Base-by-base conservation (phyloP, 2,113 vertebrate species). In the Neotragus moschatus region DNA sequence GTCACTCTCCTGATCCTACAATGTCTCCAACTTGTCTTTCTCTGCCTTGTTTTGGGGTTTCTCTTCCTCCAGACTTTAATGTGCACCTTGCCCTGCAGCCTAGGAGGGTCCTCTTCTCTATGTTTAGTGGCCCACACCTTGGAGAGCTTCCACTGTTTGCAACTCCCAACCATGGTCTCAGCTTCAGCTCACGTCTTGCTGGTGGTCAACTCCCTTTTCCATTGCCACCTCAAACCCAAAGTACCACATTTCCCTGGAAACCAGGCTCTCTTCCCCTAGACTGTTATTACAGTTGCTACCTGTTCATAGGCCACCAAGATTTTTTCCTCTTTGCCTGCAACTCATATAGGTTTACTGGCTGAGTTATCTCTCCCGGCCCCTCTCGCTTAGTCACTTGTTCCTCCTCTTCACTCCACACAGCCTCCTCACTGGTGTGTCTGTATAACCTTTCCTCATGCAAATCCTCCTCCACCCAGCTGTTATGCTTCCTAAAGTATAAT, bases 401-500 rank as follows among this genome's bases (percentile, higher is more conserved):
- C 82, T 53, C 88, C 93, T 92, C 85, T 60, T 82, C 86, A 30
- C 55, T 95, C 36, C 84, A 30, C 88, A 84, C 90, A 89, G 39
- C 88, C 88, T 93, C 33, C 95, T 97, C 75, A 33, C 53, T 98
- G 92, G 53, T 88, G 21, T 39, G 94, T 92, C 92, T 90, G 63
- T 61, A 19, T 85, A 81, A 95, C 43, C 87, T 49, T 81, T 96
- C 90, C 73, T 94, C 95, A 84, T 93, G 63, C 84, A 93, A 80
- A 63, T 66, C 80, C 88, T 90, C 88, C 91, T 70, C 92, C 84
- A 66, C 86, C 79, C 95, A 96, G 95, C 96, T 96, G 93, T 88
- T 79, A 15, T 56, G 96, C 92, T 95, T 96, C 92, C 92, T 91
- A 36, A 97, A 97, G 92, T 92, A 45, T 45, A 88, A 43, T 88